These are phyloP conservation scores for Eleginops maclovinus DNA, from an alignment of 2,113 vertebrate genomes.

Conservation along the genomic window DNA sequence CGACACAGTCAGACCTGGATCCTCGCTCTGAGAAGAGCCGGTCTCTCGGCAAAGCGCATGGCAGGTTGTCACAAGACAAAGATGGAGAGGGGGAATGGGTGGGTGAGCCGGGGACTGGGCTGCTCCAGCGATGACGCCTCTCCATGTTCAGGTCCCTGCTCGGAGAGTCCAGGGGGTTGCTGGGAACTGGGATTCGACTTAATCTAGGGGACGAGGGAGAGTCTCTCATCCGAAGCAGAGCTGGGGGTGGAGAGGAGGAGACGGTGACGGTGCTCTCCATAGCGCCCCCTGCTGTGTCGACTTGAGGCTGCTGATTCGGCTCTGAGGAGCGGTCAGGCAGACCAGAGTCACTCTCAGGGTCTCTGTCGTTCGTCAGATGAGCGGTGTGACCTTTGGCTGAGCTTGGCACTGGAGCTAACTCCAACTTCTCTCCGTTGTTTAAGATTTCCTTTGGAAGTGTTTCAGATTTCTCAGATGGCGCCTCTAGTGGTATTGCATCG, in stretches of 20 bases:
- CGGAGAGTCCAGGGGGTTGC: conserved; percentile 86
- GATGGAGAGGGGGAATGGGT: conserved; percentile 85
- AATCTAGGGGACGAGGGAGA: conserved; percentile 83
- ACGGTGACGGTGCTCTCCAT: conserved; percentile 71
- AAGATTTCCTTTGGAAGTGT: conserved; percentile 53
- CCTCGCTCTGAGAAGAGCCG: conserved; percentile 89
- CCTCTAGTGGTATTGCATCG: conserved; percentile 61
- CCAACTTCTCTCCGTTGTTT: conserved; percentile 62
- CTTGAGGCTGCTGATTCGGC: conserved; percentile 77
- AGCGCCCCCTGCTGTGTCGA: conserved; percentile 64
- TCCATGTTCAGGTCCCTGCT: conserved; percentile 87
- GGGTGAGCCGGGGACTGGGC: conserved; percentile 89
- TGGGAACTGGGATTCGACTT: conserved; percentile 93
- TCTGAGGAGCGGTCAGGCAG: conserved; percentile 80
- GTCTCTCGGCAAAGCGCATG: conserved; percentile 88
- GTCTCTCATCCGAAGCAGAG: conserved; percentile 68
- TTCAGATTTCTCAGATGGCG: conserved; percentile 52
- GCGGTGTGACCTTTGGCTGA: conserved; percentile 57
- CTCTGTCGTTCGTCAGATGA: conserved; percentile 72
- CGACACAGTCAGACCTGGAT: conserved; percentile 85
- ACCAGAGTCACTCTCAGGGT: conserved; percentile 83
- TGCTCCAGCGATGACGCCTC: conserved; percentile 92
- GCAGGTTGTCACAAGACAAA: conserved; percentile 91
- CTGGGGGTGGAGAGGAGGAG: conserved; percentile 70
- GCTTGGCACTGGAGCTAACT: conserved; percentile 81